Percentiles rank a stretch among this genome's conserved stretches.
phyloP scores from a whole-genome alignment of 2,113 vertebrate genomes.

The Sphaerodactylus townsendi region DNA sequence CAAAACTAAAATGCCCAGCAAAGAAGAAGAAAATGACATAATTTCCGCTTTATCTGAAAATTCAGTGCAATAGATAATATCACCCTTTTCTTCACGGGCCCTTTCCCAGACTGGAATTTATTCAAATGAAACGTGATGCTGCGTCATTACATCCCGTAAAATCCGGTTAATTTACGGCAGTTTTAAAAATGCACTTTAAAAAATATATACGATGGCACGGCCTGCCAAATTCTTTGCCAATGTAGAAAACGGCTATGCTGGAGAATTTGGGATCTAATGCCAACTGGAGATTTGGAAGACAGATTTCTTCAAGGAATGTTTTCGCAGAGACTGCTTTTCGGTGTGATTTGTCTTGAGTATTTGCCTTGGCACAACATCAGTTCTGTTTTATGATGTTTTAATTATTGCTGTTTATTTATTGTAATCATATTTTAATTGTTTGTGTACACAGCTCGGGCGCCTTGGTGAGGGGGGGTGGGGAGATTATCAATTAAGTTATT shows the following conservation, averaged over 20 bases:
- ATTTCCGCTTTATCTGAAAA: constrained; percentile 33
- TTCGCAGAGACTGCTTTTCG: constrained; percentile 54
- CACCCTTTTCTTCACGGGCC: background rate
- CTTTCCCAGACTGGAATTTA: constrained; percentile 15
- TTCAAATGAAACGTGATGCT: constrained; percentile 21
- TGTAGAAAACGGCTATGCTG: constrained; percentile 57
- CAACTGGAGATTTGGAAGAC: constrained; percentile 66
- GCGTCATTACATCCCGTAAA: constrained; percentile 4
- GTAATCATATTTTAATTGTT: constrained; percentile 74
- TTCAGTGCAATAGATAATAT: accelerated
- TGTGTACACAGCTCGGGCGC: constrained; percentile 53
- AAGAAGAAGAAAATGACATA: background rate
- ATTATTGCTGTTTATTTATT: constrained; percentile 76
- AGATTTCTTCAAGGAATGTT: constrained; percentile 42
- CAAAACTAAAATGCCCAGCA: background rate
- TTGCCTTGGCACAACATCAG: constrained; percentile 52
- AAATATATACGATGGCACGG: constrained; percentile 31
- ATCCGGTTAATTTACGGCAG: constrained; percentile 42
- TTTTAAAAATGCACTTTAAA: constrained; percentile 33
- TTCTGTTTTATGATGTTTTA: constrained; percentile 73
- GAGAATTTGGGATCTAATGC: constrained; percentile 64
- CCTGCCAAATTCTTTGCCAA: constrained; percentile 69
- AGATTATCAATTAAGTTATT: constrained; percentile 71
- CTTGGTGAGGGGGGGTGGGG: constrained; percentile 60
- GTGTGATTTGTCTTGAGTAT: constrained; percentile 35